Conservation (phyloP, 2,113 vertebrate genomes). For the Plotosus lineatus region DNA sequence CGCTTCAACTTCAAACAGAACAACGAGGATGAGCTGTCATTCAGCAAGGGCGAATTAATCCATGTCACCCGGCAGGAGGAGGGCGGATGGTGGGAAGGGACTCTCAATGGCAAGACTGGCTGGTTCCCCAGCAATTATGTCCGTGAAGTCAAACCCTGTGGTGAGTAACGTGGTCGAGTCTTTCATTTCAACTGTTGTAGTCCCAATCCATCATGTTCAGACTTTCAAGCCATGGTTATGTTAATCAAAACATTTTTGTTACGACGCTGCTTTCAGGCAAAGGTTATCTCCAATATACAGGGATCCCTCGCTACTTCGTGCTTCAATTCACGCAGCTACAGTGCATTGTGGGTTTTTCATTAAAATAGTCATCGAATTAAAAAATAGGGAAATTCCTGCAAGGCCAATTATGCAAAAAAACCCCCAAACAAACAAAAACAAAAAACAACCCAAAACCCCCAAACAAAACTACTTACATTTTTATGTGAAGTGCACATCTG, state of each 20-base stretch:
- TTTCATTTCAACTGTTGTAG: neutral
- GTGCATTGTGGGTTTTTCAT: too few species aligned
- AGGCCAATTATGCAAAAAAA: too few species aligned
- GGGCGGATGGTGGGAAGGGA: constrained; percentile 98
- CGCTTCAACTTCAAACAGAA: constrained; percentile 98
- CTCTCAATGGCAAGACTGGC: constrained; percentile 86
- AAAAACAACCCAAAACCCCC: too few species aligned
- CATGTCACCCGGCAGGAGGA: constrained; percentile 92
- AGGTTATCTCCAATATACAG: neutral
- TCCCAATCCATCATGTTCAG: neutral
- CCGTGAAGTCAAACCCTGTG: constrained; percentile 89
- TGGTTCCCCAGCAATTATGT: constrained; percentile 99
- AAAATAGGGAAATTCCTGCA: too few species aligned
- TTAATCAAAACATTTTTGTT: neutral
- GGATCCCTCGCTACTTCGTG: too few species aligned
- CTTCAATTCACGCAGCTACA: too few species aligned
- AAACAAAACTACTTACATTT: too few species aligned
- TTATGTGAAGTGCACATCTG: too few species aligned
- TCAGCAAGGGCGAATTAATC: constrained; percentile 94
- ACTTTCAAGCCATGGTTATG: neutral
- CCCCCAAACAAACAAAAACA: too few species aligned
- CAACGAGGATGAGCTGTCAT: constrained; percentile 97
- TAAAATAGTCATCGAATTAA: too few species aligned
- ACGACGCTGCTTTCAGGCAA: neutral
- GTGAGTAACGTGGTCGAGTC: constrained; percentile 72